A percentile compares a stretch with the other conserved stretches of the same genome.
phyloP scores from a whole-genome alignment of 2,888 invertebrate genomes.

The Caenorhabditis plicata region DNA sequence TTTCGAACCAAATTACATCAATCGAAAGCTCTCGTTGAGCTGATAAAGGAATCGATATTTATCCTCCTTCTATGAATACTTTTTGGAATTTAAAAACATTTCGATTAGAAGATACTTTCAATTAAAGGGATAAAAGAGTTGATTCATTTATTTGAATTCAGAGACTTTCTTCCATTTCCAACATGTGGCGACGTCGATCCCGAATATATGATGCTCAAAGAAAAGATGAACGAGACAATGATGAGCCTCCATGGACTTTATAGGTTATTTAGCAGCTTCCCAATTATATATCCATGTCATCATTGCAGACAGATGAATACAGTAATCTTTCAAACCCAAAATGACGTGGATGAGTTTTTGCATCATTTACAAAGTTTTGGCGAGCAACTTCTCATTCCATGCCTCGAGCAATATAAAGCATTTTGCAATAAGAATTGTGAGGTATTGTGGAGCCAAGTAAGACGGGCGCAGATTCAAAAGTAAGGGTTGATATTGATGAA shows the following conservation, averaged over 20 bases:
- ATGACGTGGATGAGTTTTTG: slow-evolving; percentile 40
- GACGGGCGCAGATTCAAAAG: slow-evolving; percentile 44
- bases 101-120: too few species aligned
- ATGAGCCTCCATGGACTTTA: slow-evolving; percentile 46
- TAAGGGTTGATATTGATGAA: slow-evolving; percentile 2
- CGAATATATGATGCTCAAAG: slow-evolving; percentile 38
- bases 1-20: too few species aligned
- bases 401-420: slow-evolving; percentile 60
- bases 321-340: slow-evolving; percentile 28
- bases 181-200: slow-evolving; percentile 28
- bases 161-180: slow-evolving; percentile 38
- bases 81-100: too few species aligned
- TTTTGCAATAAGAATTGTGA: slow-evolving; percentile 57
- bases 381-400: slow-evolving; percentile 55
- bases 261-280: too few species aligned
- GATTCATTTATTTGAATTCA: background rate
- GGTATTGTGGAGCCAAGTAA: slow-evolving; percentile 48
- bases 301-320: slow-evolving; percentile 33
- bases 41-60: too few species aligned
- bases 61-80: too few species aligned
- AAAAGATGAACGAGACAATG: slow-evolving; percentile 51
- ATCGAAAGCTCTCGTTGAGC: too few species aligned
- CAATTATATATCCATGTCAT: too few species aligned
- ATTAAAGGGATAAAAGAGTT: too few species aligned
- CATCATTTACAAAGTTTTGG: slow-evolving; percentile 46